Evolutionary conservation across 1,140 invertebrate genomes (phyloP).

Genomic region (Harlomillsia oculata): DNA sequence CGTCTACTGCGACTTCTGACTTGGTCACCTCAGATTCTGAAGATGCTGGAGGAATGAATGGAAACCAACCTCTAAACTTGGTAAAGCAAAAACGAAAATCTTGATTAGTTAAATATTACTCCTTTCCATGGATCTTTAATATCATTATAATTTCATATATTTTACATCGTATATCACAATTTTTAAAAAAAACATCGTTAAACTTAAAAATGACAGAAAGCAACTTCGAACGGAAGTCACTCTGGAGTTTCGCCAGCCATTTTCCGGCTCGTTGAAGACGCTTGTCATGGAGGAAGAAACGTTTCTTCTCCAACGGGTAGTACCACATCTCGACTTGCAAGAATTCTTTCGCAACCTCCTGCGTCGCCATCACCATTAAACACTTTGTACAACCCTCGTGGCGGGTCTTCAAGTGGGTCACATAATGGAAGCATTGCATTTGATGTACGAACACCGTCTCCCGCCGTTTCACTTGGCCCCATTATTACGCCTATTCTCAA

Average conservation of each 20-base stretch:
- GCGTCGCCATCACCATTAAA: constrained; percentile 29
- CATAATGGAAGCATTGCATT: constrained; percentile 6
- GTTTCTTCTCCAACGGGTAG: constrained; percentile 20
- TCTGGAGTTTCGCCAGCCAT: constrained; percentile 16
- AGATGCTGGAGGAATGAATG: constrained; percentile 15
- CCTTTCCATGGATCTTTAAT: too few relatives aligned
- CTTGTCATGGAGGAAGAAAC: background rate
- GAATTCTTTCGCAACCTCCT: constrained; percentile 44
- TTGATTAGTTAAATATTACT: too few relatives aligned
- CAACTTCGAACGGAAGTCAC: constrained; percentile 27
- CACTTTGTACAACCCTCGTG: background rate
- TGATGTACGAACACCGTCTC: constrained; percentile 29
- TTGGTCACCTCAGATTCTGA: constrained; percentile 29
- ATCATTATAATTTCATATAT: background rate
- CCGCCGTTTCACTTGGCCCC: constrained; percentile 32
- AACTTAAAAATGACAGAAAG: constrained; percentile 26
- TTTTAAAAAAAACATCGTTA: background rate
- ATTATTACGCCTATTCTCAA: constrained; percentile 28
- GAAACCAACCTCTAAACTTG: constrained; percentile 34
- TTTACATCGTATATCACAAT: background rate
- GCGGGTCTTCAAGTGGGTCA: constrained; percentile 6
- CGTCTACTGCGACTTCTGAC: constrained; percentile 45
- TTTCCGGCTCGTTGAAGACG: constrained; percentile 20
- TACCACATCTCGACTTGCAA: constrained; percentile 39
- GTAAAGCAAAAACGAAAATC: too few relatives aligned